Evolutionary conservation across 2,888 invertebrate species (phyloP), one percentile per base, ranked within the genome.

Genomic region (Drepanosiphum platanoidis): DNA sequence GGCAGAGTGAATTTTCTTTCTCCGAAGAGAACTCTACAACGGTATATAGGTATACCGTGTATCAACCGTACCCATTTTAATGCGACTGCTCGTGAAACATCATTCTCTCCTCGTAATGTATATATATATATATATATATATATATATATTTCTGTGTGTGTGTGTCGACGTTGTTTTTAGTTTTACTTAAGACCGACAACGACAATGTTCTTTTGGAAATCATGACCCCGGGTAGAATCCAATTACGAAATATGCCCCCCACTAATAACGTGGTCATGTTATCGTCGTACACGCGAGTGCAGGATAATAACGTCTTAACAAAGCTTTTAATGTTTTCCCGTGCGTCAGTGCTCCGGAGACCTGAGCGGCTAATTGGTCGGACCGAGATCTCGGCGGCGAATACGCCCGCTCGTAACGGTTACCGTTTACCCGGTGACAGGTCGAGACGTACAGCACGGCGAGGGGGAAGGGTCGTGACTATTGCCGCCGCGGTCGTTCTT

Each of bases 181-280:
- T 39, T 39, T 61, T 61, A 61, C 36, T 61, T n/a, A 52, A 34
- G 3, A 58, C 30, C 15, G 34, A 52, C 15, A 27, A 52, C 18
- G 68, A 68, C 46, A 46, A 39, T 34, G 8, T 32, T 30, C n/a
- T 34, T n/a, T 46, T 46, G n/a, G 27, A 7, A 32, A 15, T 18
- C 34, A 4, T 34, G n/a, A n/a, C 46, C 15, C 46, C n/a, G 9
- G 64, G 46, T 68, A n/a, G 8, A 79, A 79, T 79, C 68, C 79
- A 79, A 79, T 79, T 78, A 36, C 79, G 18, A 42, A 64, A 78
- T 32, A 78, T 64, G 30, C 0, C 15, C 64, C 0, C 13, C 39
- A 5, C 39, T 39, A 77, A 78, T 64, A 78, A 42, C 64, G 30
- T 4, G 39, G 39, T 7, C 32, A 39, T 78, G 64, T 78, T 42